These are phyloP conservation scores for Muntiacus reevesi DNA, from an alignment of 2,113 vertebrate species.

Conservation along the genomic window DNA sequence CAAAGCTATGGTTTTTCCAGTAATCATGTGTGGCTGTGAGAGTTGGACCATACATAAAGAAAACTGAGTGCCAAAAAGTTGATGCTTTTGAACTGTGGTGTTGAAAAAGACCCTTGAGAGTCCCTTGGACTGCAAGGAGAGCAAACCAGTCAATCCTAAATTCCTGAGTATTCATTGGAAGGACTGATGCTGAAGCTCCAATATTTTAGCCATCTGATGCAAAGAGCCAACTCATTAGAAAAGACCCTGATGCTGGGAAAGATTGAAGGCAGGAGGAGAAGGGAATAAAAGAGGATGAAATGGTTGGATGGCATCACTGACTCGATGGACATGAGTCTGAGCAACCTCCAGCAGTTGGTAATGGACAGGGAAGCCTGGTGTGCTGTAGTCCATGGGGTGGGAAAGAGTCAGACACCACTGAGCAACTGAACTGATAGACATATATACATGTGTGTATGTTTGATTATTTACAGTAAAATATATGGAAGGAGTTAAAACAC, in stretches of 20 bases:
- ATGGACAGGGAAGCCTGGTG: not conserved
- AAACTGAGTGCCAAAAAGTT: not conserved
- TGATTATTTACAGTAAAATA: not conserved
- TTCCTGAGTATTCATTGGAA: not conserved
- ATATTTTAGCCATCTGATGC: not conserved
- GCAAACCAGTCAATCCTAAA: not conserved
- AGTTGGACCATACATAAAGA: not conserved
- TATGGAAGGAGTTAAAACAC: not conserved
- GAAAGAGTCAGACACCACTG: not conserved
- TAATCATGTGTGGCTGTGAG: not conserved
- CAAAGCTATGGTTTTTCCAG: not conserved
- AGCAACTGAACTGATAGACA: not conserved
- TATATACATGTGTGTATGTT: not conserved
- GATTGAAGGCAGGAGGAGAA: not conserved
- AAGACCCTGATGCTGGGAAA: not conserved
- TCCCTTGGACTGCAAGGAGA: not conserved
- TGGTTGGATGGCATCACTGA: not conserved
- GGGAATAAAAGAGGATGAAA: not conserved
- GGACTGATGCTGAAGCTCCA: not conserved
- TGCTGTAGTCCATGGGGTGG: not conserved
- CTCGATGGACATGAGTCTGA: not conserved
- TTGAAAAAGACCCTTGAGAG: not conserved
- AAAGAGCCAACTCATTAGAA: not conserved
- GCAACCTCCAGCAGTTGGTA: not conserved
- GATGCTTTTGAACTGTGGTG: not conserved